These are phyloP conservation scores for Mesembrinibis cayennensis DNA, from an alignment of 2,113 vertebrate species.

Conservation along the genomic window DNA sequence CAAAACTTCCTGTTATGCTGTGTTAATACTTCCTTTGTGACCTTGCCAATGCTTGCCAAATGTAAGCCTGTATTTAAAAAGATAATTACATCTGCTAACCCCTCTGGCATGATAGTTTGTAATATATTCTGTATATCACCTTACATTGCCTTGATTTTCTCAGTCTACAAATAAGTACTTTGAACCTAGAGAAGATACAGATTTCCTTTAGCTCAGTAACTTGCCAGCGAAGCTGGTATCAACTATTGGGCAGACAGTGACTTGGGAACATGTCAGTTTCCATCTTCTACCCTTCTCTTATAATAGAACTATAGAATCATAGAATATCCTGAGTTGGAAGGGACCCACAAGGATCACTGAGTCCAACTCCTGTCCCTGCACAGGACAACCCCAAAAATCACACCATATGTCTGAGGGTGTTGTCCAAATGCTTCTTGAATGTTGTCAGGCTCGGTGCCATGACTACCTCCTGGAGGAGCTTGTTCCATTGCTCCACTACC, in stretches of 20 bases:
- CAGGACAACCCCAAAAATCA: too few species aligned
- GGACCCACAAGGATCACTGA: too few species aligned
- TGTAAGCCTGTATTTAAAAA: not conserved
- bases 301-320: too few species aligned
- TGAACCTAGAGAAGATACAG: not conserved
- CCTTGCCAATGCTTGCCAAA: not conserved
- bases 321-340: too few species aligned
- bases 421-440: too few species aligned
- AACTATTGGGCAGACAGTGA: not conserved
- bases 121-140: not conserved
- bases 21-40: not conserved
- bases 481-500: too few species aligned
- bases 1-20: not conserved
- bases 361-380: too few species aligned
- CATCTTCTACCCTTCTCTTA: not conserved
- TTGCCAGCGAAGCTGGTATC: not conserved
- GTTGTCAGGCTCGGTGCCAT: too few species aligned
- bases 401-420: too few species aligned
- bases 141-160: not conserved
- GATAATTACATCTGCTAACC: not conserved
- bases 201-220: not conserved
- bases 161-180: not conserved
- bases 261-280: not conserved
- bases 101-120: not conserved
- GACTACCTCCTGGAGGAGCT: too few species aligned